A percentile compares a stretch with the other conserved stretches of the same genome.
phyloP scores from a whole-genome alignment of 2,888 invertebrate species.

The Eledona agricola region DNA sequence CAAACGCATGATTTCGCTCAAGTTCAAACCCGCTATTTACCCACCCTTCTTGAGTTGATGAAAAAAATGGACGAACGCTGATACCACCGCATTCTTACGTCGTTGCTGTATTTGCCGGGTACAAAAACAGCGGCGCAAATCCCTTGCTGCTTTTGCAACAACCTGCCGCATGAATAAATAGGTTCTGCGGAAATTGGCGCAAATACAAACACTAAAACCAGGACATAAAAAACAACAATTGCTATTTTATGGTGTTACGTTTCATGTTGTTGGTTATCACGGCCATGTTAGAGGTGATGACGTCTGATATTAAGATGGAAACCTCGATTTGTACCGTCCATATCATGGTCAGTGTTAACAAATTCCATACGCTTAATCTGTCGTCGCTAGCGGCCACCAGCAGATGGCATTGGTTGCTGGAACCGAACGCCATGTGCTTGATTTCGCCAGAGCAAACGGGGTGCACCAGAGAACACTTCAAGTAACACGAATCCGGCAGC shows the following conservation, averaged over 20 bases:
- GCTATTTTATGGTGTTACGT: constrained; percentile 63
- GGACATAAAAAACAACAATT: constrained; percentile 11
- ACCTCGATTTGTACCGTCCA: constrained; percentile 72
- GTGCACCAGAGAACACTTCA: constrained; percentile 68
- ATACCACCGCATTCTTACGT: constrained; percentile 66
- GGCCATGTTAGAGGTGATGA: constrained; percentile 73
- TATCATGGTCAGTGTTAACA: constrained; percentile 72
- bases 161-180: constrained; percentile 64
- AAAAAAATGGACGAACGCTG: constrained; percentile 70
- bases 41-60: constrained; percentile 69
- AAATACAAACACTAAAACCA: constrained; percentile 70
- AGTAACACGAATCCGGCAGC: constrained; percentile 67
- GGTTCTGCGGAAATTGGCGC: constrained; percentile 67
- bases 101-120: constrained; percentile 64
- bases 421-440: constrained; percentile 69
- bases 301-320: constrained; percentile 67
- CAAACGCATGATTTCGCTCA: constrained; percentile 29
- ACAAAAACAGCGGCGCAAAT: constrained; percentile 67
- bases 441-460: constrained; percentile 51
- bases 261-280: constrained; percentile 71
- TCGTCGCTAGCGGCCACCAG: constrained; percentile 67
- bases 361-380: constrained; percentile 76
- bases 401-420: constrained; percentile 66
- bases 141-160: constrained; percentile 61
- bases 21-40: constrained; percentile 39